Conservation (phyloP, 2,113 vertebrate species). For the Myotis davidii region DNA sequence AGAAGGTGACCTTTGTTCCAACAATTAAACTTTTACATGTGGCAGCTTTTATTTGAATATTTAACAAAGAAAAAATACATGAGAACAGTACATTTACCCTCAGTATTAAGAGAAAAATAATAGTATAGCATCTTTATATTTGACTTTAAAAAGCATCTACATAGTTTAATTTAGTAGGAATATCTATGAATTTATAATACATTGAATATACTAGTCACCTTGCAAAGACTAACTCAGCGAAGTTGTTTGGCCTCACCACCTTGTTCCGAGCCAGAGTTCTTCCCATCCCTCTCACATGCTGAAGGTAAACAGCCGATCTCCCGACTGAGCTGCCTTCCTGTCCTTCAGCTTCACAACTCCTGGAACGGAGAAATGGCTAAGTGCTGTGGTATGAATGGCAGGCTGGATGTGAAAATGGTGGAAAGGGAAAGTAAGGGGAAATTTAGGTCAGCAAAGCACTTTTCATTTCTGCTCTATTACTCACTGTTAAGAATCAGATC, state of each 20-base stretch:
- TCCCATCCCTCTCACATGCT: background rate
- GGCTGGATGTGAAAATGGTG: background rate
- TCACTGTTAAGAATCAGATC: slow-evolving; percentile 41
- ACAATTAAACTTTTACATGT: slow-evolving; percentile 28
- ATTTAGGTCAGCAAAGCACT: slow-evolving; percentile 14
- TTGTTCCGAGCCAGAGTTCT: background rate
- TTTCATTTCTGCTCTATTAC: slow-evolving; percentile 44
- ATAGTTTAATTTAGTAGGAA: slow-evolving; percentile 48
- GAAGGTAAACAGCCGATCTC: background rate
- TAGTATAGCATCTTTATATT: slow-evolving; percentile 23
- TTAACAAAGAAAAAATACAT: slow-evolving; percentile 21
- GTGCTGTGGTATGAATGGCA: slow-evolving; percentile 26
- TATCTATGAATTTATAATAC: background rate
- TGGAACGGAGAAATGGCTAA: slow-evolving; percentile 27
- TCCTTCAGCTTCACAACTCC: background rate
- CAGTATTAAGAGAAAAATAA: slow-evolving; percentile 37
- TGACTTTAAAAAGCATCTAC: slow-evolving; percentile 52
- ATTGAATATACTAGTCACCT: background rate
- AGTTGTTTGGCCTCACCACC: background rate
- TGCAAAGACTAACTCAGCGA: background rate
- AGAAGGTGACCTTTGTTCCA: background rate
- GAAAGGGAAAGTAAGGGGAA: slow-evolving; percentile 45
- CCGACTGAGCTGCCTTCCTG: background rate
- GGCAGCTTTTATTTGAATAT: slow-evolving; percentile 34
- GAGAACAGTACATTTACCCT: slow-evolving; percentile 38